phyloP scores from a whole-genome alignment of 2,113 vertebrate species.

The Hucho hucho region DNA sequence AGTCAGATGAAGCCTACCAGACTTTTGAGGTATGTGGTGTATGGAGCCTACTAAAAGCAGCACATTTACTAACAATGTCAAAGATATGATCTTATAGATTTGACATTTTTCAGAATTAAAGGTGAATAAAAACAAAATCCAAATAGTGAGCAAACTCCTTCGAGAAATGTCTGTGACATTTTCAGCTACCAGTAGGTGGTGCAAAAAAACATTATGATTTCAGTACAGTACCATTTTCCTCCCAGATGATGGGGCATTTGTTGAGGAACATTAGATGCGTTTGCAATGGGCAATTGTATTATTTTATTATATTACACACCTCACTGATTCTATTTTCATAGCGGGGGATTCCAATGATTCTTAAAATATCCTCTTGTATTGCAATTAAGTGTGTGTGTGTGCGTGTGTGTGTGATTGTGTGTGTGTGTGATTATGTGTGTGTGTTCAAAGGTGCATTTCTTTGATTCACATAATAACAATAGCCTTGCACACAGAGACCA shows the following conservation, averaged over 20 bases:
- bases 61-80: too few relatives aligned
- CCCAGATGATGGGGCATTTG: background rate
- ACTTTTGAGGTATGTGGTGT: background rate
- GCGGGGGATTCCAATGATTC: too few relatives aligned
- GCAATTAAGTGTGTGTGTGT: too few relatives aligned
- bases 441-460: too few relatives aligned
- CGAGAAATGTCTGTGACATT: background rate
- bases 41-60: too few relatives aligned
- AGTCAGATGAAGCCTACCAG: constrained; percentile 66
- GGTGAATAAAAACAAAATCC: background rate
- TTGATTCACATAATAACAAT: constrained; percentile 19
- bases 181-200: constrained; percentile 59
- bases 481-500: constrained; percentile 11
- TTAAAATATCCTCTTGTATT: too few relatives aligned
- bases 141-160: background rate
- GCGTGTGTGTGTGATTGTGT: too few relatives aligned
- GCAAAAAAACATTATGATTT: constrained; percentile 24
- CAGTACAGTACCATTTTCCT: too few relatives aligned
- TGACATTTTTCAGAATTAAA: too few relatives aligned
- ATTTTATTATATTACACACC: background rate
- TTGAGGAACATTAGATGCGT: background rate
- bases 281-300: background rate
- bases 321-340: background rate
- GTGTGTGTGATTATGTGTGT: too few relatives aligned
- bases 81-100: background rate